These are phyloP conservation scores for Cichladusa arquata DNA, from an alignment of 2,113 vertebrate genomes.

Conservation along the genomic window DNA sequence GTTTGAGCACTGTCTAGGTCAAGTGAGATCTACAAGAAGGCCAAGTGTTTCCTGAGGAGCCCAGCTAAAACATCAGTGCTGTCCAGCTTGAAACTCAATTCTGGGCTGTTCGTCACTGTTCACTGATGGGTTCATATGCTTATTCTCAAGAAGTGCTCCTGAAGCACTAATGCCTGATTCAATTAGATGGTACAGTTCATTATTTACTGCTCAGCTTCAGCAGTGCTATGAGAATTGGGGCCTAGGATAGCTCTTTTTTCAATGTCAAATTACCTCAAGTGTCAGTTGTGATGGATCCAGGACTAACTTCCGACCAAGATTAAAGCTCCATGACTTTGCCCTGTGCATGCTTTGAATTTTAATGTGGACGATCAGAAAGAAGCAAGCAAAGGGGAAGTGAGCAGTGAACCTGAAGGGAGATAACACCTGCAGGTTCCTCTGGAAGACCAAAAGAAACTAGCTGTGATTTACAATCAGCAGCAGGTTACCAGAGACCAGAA, in stretches of 20 bases:
- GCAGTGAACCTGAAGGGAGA: neutral
- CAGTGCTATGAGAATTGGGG: neutral
- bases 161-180: neutral
- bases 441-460: neutral
- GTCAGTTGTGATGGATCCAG: slow-evolving; percentile 23
- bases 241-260: neutral
- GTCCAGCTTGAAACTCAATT: neutral
- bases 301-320: neutral
- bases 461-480: neutral
- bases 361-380: neutral
- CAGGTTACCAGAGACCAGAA: neutral
- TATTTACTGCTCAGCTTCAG: slow-evolving; percentile 37
- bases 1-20: neutral
- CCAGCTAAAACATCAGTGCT: neutral
- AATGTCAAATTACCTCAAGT: slow-evolving; percentile 29
- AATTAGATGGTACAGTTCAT: neutral
- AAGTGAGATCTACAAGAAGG: neutral
- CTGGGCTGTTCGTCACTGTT: neutral
- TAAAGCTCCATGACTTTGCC: slow-evolving; percentile 9
- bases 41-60: neutral
- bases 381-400: neutral
- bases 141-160: neutral
- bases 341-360: slow-evolving; percentile 7
- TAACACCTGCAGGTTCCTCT: neutral
- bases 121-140: neutral